Conservation (phyloP, 2,113 vertebrate species). For the Ailurus styani region DNA sequence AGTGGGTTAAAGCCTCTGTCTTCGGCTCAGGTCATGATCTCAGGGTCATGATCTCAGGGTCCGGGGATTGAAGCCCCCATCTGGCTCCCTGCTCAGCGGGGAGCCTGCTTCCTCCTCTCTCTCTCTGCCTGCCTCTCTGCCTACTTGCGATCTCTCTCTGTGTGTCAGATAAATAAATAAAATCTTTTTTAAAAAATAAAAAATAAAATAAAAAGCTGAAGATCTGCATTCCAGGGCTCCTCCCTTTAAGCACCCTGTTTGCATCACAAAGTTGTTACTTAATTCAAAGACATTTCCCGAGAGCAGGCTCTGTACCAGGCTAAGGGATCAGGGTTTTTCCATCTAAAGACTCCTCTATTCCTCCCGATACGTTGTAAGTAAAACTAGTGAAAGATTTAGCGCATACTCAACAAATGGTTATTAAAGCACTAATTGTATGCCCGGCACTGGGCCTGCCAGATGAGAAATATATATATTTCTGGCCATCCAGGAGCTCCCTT, state of each 20-base stretch:
- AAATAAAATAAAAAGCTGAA: neutral
- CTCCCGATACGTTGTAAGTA: constrained; percentile 32
- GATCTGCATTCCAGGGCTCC: neutral
- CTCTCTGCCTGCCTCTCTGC: no score
- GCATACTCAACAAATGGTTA: constrained; percentile 54
- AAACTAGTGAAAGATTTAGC: constrained; percentile 42
- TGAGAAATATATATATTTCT: constrained; percentile 49
- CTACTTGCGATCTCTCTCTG: no score
- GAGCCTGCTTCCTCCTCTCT: no score
- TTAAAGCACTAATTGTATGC: constrained; percentile 46
- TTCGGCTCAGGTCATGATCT: no score
- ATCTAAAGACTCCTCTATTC: constrained; percentile 29
- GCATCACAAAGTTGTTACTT: neutral
- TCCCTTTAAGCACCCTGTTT: neutral
- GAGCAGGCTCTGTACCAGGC: neutral
- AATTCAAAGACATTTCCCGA: constrained; percentile 25
- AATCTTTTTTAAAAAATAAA: no score
- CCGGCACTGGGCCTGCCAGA: neutral
- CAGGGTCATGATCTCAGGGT: no score
- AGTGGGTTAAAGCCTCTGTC: no score
- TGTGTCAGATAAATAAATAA: no score
- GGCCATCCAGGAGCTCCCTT: constrained; percentile 30
- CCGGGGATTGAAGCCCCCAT: no score
- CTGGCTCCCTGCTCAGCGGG: no score
- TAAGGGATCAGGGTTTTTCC: neutral